Conservation (phyloP, 2,113 vertebrate genomes). For the Marmota monax region DNA sequence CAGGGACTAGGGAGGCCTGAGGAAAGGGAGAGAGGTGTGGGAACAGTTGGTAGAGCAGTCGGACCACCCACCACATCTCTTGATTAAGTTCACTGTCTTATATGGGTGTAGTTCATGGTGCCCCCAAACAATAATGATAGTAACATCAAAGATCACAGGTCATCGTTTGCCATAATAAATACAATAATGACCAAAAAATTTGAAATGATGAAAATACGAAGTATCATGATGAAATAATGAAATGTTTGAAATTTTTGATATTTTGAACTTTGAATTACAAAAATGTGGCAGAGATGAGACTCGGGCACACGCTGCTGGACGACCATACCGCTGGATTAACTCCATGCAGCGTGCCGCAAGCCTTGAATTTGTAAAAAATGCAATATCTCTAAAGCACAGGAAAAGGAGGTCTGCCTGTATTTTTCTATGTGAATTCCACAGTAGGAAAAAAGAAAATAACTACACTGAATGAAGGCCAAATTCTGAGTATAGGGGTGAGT, state of each 20-base stretch:
- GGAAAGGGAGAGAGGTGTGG: not conserved
- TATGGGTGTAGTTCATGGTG: too few relatives aligned
- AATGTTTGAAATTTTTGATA: not conserved
- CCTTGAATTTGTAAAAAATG: not conserved
- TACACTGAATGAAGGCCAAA: not conserved
- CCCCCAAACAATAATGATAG: not conserved
- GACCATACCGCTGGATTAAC: not conserved
- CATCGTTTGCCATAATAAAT: not conserved
- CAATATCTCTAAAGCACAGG: not conserved
- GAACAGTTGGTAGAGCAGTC: not conserved
- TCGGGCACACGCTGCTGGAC: not conserved
- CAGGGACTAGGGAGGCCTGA: not conserved
- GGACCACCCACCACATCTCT: not conserved
- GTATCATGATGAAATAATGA: too few relatives aligned
- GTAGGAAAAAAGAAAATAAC: not conserved
- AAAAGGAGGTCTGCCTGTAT: not conserved
- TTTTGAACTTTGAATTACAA: not conserved
- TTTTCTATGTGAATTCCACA: not conserved
- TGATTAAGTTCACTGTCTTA: not conserved
- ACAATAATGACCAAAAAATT: not conserved
- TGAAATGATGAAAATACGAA: not conserved
- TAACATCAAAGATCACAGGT: not conserved
- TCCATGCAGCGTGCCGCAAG: not conserved
- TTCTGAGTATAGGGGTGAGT: not conserved
- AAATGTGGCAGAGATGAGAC: not conserved